Conservation (phyloP, 2,888 invertebrate genomes). For the Morinoia aosen region DNA sequence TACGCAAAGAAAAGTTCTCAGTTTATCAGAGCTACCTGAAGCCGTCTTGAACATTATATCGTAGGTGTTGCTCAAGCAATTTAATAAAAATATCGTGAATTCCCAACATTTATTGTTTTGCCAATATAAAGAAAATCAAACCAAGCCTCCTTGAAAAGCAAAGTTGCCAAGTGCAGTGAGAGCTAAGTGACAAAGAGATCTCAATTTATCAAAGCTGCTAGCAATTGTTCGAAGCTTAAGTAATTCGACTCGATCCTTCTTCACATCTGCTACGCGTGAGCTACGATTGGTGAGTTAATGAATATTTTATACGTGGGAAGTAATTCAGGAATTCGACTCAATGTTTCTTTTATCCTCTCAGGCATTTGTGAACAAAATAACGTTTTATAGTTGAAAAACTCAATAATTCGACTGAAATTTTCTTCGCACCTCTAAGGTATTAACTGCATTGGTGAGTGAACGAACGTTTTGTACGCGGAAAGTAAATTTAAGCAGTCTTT, state of each 20-base stretch:
- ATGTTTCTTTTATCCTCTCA: no score
- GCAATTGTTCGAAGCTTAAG: neutral
- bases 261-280: neutral
- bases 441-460: no score
- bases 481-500: no score
- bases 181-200: neutral
- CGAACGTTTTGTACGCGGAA: no score
- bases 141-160: neutral
- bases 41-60: neutral
- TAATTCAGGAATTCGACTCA: no score
- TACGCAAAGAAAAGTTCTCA: neutral
- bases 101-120: no score
- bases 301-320: neutral
- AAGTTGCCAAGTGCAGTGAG: neutral
- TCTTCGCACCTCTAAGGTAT: no score
- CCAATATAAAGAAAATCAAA: no score
- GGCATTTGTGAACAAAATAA: no score
- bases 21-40: neutral
- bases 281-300: neutral
- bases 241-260: neutral
- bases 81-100: neutral
- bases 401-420: no score
- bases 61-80: neutral
- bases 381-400: no score
- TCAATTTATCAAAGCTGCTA: neutral